Conservation (phyloP, 2,797 vertebrate species). For the Manis crassicaudata region DNA sequence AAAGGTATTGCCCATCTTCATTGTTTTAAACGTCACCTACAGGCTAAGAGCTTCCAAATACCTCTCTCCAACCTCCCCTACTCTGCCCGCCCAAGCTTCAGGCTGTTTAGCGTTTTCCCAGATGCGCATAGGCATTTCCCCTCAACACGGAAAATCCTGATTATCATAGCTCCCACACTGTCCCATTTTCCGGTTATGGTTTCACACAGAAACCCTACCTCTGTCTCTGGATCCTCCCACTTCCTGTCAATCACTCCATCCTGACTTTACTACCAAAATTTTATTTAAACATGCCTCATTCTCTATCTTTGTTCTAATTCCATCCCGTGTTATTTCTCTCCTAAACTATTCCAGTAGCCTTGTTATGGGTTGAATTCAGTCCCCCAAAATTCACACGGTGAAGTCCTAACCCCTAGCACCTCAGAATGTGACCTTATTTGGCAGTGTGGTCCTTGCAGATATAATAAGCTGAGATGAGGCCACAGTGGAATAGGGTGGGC, state of each 20-base stretch:
- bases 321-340: background rate
- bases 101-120: background rate
- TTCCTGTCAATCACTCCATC: background rate
- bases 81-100: background rate
- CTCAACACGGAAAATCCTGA: background rate
- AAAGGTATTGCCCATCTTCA: background rate
- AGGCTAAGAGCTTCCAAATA: background rate
- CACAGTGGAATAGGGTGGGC: background rate
- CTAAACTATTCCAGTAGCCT: background rate
- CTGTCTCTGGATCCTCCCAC: background rate
- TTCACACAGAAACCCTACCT: background rate
- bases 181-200: background rate
- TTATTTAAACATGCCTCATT: background rate
- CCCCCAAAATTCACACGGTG: background rate
- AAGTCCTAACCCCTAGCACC: background rate
- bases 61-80: background rate
- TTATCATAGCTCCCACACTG: background rate
- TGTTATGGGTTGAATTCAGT: background rate
- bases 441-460: background rate
- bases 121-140: background rate
- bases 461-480: background rate
- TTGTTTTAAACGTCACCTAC: background rate
- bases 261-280: background rate
- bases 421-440: background rate
- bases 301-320: background rate